Evolutionary conservation across 1,140 invertebrate species (phyloP), one percentile per base, ranked within the genome.

Genomic region (Parasteatoda tepidariorum): DNA sequence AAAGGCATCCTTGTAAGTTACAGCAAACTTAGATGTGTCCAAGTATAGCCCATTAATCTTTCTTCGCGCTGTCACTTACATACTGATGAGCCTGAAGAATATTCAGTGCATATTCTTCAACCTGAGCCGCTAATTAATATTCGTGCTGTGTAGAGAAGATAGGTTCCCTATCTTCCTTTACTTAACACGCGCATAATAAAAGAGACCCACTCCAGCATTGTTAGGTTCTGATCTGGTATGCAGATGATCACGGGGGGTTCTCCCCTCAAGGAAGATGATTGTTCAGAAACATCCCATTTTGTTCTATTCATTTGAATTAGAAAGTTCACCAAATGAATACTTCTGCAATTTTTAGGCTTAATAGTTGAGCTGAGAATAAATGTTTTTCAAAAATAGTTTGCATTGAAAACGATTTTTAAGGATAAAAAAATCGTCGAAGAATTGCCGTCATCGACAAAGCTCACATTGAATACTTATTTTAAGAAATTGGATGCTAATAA

Each of bases 1-100:
- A 54, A 79, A 68, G 68, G 64, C 76, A 79, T 79, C 76, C 76
- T 79, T 79, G 76, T 79, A n/a, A n/a, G n/a, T n/a, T n/a, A n/a
- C n/a, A n/a, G 62, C 76, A 68, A 76, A 79, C 62, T 79, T 79
- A 59, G 76, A 79, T 68, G 76, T 67, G 76, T 30, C 76, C 28
- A 55, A 64, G 64, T 68, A n/a, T n/a, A n/a, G n/a, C n/a, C 64
- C 76, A 79, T 79, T 79, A 79, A 79, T 79, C 76, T 79, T 79
- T 62, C n/a, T 26, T 9, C n/a, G 26, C 55, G 62, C 76, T 79
- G 76, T 79, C 76, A 67, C 64, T 68, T 79, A 68, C 76, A 79
- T 79, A 79, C 76, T 79, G 76, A 79, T 79, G 76, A 79, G 76
- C 41, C 41, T 18, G 76, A 68, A 68, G 76, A 64, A 67, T 79